These are phyloP conservation scores for Gracilinanus agilis DNA, from an alignment of 2,113 vertebrate species.

Conservation along the genomic window DNA sequence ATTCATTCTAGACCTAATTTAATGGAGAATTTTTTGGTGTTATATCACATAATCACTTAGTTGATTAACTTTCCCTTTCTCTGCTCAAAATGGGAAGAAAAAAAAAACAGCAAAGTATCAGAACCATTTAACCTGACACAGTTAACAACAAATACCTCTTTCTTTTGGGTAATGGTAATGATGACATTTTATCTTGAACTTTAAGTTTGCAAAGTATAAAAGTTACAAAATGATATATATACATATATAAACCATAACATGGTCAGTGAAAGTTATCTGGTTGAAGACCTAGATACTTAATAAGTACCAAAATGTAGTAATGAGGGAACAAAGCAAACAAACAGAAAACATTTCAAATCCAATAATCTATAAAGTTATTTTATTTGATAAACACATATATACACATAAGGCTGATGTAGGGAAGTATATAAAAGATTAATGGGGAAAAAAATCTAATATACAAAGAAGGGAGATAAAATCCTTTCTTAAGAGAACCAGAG, in stretches of 20 bases:
- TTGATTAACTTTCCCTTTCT: too few species aligned
- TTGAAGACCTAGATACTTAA: background rate
- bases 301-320: background rate
- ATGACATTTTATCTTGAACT: background rate
- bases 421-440: conserved; percentile 58
- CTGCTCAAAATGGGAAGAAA: background rate
- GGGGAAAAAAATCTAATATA: conserved; percentile 41
- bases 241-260: too few species aligned
- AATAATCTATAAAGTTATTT: conserved; percentile 63
- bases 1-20: too few species aligned
- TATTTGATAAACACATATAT: conserved; percentile 45
- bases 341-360: background rate
- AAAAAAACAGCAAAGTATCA: background rate
- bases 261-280: background rate
- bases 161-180: background rate
- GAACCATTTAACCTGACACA: background rate
- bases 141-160: background rate
- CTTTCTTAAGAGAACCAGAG: conserved; percentile 48
- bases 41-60: too few species aligned
- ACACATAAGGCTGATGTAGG: conserved; percentile 8
- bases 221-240: background rate
- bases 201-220: background rate
- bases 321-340: background rate
- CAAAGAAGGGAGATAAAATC: conserved; percentile 15
- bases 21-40: too few species aligned